Evolutionary conservation across 2,888 invertebrate species (phyloP), one percentile per base, ranked within the genome.

Genomic region (Agrilus biguttatus): DNA sequence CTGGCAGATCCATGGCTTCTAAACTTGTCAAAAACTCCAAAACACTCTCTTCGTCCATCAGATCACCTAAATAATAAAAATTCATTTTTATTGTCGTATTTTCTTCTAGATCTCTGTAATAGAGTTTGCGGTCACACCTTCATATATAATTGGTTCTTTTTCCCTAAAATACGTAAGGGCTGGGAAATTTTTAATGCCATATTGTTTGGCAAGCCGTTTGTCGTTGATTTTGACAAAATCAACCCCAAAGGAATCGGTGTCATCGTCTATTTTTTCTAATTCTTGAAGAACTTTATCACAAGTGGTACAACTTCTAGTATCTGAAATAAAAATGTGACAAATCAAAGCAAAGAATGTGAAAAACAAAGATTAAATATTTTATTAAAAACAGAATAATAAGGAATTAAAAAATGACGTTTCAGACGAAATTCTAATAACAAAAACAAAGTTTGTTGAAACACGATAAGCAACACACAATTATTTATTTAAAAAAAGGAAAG

Each of bases 201-300:
- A 88, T 63, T 92, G 90, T 67, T 92, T 91, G 54, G 95, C 93
- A 63, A 91, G 77, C 74, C 90, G 80, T 76, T 91, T 91, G 74
- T 92, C 91, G 77, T 90, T 90, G 69, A 91, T 89, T 73, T 91
- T 92, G 58, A 92, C 90, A 71, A 92, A 89, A 72, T 90, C 89
- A 59, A 92, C 89, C 59, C 91, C 91, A 66, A 91, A 91, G 43
- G 83, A 83, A 71, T 91, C 90, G 54, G 91, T 90, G 71, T 92
- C 91, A 71, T 90, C 90, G 74, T 91, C 90, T 65, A 92, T 91
- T 70, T 89, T 89, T 72, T 91, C 90, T 65, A 91, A 73, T 70
- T 90, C 89, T 59, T 82, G 86, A 69, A 89, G 73, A 62, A 89
- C 89, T 69, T 83, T 86, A 73, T 89, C 89, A 72, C 88, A 89